Base-by-base conservation (phyloP, 2,888 invertebrate species). In the Aphelenchoides bicaudatus region DNA sequence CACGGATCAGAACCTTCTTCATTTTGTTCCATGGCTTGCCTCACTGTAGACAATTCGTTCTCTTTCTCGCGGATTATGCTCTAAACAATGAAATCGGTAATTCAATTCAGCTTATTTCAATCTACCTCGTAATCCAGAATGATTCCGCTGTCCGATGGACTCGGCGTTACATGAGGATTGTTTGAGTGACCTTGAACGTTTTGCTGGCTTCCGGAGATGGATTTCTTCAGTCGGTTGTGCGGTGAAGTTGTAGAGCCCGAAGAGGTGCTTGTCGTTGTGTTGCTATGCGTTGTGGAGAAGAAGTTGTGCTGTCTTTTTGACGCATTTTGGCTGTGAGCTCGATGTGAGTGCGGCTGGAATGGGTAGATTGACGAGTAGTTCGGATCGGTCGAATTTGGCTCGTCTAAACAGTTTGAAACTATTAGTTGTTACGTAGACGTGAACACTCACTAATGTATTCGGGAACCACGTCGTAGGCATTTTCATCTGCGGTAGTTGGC, bases 141-240 rank as follows among this genome's bases (percentile, higher is more conserved):
- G 43, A 75, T 75, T 51, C 75, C 75, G n/a, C 71, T 71, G 59
- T 75, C 75, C 37, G 66, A 66, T 4, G 75, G 75, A n/a, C 74
- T 74, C 5, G 75, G 75, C 6, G 75, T 75, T 29, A 75, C 68
- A 62, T 75, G 75, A 21, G 71, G 54, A 8, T 57, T 68, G 27
- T 27, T 19, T 8, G 54, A 43, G 8, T 48, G 13, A 10, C 50
- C 46, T 6, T 19, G 43, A 19, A 54, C 28, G 34, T 54, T 54
- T 27, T 50, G 50, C 10, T 52, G 57, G 43, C 51, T 57, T 23
- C 39, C 56, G n/a, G 28, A 28, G 38, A 55, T 28, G 39, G 57
- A 39, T 30, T 57, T 57, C 54, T 57, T 51, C 38, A 23, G n/a
- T 5, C 30, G 23, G 1, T 48, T 25, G 13, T 28, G 38, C 5